Conservation (phyloP, 2,113 vertebrate genomes). For the Gambusia affinis region DNA sequence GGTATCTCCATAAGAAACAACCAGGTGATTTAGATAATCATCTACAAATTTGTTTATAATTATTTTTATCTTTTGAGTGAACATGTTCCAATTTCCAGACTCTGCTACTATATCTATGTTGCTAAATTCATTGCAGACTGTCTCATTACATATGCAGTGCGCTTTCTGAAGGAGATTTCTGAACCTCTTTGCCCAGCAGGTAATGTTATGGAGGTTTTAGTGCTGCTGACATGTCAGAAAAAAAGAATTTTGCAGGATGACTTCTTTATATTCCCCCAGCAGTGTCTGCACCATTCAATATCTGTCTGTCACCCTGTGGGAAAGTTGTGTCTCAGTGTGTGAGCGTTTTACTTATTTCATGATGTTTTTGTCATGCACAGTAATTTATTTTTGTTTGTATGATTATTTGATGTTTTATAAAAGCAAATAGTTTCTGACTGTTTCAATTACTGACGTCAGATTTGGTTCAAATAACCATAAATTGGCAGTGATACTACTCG, state of each 20-base stretch:
- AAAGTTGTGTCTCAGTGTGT: not conserved
- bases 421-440: not conserved
- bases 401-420: not conserved
- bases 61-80: not conserved
- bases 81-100: not conserved
- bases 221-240: slow-evolving; percentile 6
- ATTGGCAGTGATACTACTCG: not conserved
- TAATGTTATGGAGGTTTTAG: slow-evolving; percentile 2
- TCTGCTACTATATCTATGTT: not conserved
- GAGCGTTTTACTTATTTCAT: not conserved
- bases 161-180: slow-evolving; percentile 1
- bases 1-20: not conserved
- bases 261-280: slow-evolving; percentile 1
- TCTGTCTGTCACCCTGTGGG: not conserved
- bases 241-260: not conserved
- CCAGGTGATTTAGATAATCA: not conserved
- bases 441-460: not conserved
- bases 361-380: not conserved
- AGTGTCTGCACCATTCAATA: not conserved
- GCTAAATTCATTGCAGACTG: not conserved
- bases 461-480: not conserved
- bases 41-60: not conserved
- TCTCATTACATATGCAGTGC: not conserved
- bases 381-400: not conserved
- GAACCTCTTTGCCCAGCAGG: not conserved